phyloP scores from a whole-genome alignment of 2,113 vertebrate species.

The Castor canadensis region DNA sequence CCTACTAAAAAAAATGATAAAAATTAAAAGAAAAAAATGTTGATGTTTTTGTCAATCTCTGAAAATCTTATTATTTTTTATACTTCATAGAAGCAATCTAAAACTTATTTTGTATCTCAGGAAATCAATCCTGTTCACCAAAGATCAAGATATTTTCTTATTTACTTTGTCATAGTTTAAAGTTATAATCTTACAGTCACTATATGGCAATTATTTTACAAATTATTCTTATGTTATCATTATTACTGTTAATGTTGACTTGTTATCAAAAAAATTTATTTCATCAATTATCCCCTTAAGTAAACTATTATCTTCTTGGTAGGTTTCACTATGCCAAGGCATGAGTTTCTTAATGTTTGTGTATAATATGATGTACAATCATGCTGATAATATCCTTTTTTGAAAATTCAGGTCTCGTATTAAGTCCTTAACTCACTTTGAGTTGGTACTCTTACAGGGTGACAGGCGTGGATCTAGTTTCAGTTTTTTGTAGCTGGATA shows the following conservation, averaged over 20 bases:
- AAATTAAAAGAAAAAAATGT: not conserved
- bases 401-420: no score
- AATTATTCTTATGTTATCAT: not conserved
- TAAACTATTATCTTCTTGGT: not conserved
- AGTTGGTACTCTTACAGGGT: no score
- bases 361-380: not conserved
- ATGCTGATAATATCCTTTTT: slow-evolving; percentile 1
- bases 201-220: not conserved
- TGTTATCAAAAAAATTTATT: no score
- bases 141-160: not conserved
- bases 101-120: not conserved
- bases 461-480: no score
- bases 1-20: slow-evolving; percentile 36
- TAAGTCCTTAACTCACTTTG: no score
- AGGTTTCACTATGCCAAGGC: not conserved
- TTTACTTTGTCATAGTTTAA: not conserved
- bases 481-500: no score
- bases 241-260: not conserved
- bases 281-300: not conserved
- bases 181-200: accelerated
- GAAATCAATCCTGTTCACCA: not conserved
- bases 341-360: not conserved
- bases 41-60: not conserved
- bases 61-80: not conserved
- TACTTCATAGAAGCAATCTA: not conserved